A percentile compares a stretch with the other conserved stretches of the same genome.
Conservation (phyloP, 2,888 invertebrate genomes). For the Dione vanillae region DNA sequence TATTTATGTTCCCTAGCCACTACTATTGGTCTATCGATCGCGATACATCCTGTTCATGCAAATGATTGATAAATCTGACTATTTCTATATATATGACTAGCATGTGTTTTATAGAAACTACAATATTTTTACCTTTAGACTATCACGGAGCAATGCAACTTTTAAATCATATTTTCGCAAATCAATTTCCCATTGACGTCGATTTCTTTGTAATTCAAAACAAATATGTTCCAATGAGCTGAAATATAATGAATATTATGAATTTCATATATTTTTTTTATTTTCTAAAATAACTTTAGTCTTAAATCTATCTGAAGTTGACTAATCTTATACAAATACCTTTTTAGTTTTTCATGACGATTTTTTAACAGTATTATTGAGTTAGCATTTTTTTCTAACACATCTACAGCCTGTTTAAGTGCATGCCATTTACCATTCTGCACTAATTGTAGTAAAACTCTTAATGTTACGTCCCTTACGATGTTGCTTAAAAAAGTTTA, state of each 20-base stretch:
- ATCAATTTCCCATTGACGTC: conserved; percentile 56
- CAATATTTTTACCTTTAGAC: conserved; percentile 60
- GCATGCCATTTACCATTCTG: conserved; percentile 59
- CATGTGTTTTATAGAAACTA: neutral
- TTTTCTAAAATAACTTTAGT: too few relatives aligned
- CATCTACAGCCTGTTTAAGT: conserved; percentile 55
- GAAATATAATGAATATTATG: conserved; percentile 19
- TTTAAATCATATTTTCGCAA: conserved; percentile 60
- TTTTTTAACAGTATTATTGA: conserved; percentile 51
- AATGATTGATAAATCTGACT: too few relatives aligned
- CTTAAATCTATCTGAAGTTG: neutral
- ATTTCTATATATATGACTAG: neutral
- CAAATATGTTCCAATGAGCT: conserved; percentile 57
- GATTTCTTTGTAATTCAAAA: conserved; percentile 56
- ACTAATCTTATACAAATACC: conserved; percentile 47
- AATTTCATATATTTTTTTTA: too few relatives aligned
- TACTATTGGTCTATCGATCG: too few relatives aligned
- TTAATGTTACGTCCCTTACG: conserved; percentile 61
- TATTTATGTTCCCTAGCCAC: too few relatives aligned
- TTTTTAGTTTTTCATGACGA: conserved; percentile 56
- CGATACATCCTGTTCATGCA: too few relatives aligned
- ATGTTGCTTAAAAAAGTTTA: conserved; percentile 54
- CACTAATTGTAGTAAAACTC: conserved; percentile 63
- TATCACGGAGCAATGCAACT: conserved; percentile 67
- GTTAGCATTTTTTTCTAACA: conserved; percentile 54